Evolutionary conservation across 2,113 vertebrate species (phyloP).

Genomic region (Nanorana parkeri): DNA sequence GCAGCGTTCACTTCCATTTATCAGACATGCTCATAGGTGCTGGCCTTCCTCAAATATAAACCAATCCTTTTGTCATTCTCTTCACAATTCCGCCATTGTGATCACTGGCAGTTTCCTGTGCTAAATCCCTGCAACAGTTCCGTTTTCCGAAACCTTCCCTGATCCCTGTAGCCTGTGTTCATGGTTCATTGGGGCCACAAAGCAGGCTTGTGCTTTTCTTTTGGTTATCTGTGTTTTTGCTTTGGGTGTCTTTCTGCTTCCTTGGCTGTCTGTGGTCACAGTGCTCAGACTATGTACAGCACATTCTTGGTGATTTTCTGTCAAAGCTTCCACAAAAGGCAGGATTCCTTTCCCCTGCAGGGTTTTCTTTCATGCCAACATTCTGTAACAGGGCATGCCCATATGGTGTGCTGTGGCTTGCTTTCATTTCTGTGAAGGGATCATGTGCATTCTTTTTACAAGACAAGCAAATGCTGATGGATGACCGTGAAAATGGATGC

Average conservation of each 20-base stretch:
- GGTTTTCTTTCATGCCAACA: neutral
- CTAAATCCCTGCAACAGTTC: neutral
- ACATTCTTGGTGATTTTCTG: too few species aligned
- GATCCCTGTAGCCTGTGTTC: too few species aligned
- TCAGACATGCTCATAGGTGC: too few species aligned
- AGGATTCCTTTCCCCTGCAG: conserved; percentile 1
- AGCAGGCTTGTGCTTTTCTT: too few species aligned
- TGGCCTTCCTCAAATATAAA: conserved; percentile 24
- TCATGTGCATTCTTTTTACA: too few species aligned
- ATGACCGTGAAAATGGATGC: too few species aligned
- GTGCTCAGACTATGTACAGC: too few species aligned
- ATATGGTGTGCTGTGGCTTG: neutral
- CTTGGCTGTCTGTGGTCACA: too few species aligned
- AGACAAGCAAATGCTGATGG: too few species aligned
- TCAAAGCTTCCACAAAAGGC: conserved; percentile 33
- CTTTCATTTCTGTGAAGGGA: neutral
- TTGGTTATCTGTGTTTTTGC: neutral
- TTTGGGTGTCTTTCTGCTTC: too few species aligned
- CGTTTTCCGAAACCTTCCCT: neutral
- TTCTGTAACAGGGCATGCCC: neutral
- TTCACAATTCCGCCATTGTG: conserved; percentile 21
- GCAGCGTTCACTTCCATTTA: too few species aligned
- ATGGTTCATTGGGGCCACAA: too few species aligned
- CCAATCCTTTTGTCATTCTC: conserved; percentile 41
- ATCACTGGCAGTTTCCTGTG: neutral